phyloP scores from a whole-genome alignment of 2,888 invertebrate genomes.

The Troglohyphantes excavatus region DNA sequence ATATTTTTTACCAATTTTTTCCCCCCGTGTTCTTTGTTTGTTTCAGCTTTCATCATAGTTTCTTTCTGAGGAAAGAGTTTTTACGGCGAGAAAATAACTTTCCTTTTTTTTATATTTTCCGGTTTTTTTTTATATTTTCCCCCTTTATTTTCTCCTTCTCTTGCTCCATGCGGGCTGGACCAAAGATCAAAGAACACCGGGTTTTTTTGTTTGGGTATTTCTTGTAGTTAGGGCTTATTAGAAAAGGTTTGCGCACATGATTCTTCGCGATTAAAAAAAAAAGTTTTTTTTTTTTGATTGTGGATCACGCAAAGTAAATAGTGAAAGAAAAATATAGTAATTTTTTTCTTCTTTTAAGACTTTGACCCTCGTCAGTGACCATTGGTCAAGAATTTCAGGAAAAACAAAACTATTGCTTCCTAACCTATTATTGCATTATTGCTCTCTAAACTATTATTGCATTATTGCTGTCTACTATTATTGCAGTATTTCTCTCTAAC shows the following conservation, averaged over 20 bases:
- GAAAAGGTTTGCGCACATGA: background rate
- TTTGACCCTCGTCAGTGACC: background rate
- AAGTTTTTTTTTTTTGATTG: background rate
- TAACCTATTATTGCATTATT: no score
- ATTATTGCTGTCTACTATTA: no score
- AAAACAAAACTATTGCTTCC: no score
- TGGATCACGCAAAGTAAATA: background rate
- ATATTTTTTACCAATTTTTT: constrained; percentile 2
- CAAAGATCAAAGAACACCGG: constrained; percentile 66
- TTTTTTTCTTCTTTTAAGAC: background rate
- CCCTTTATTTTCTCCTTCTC: background rate
- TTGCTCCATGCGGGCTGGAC: background rate
- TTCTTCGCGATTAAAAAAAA: constrained; percentile 15
- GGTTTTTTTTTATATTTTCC: constrained; percentile 1
- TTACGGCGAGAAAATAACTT: background rate
- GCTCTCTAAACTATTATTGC: no score
- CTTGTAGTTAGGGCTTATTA: constrained; percentile 27
- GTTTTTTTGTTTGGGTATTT: constrained; percentile 29
- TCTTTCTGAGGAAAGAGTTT: constrained; percentile 19
- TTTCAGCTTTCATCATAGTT: constrained; percentile 56
- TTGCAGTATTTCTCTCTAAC: no score
- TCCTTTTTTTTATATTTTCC: no score
- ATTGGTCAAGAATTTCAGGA: no score
- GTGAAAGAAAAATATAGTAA: no score
- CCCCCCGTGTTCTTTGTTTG: constrained; percentile 42